phyloP scores from a whole-genome alignment of 2,113 vertebrate genomes.

The Progne subis region DNA sequence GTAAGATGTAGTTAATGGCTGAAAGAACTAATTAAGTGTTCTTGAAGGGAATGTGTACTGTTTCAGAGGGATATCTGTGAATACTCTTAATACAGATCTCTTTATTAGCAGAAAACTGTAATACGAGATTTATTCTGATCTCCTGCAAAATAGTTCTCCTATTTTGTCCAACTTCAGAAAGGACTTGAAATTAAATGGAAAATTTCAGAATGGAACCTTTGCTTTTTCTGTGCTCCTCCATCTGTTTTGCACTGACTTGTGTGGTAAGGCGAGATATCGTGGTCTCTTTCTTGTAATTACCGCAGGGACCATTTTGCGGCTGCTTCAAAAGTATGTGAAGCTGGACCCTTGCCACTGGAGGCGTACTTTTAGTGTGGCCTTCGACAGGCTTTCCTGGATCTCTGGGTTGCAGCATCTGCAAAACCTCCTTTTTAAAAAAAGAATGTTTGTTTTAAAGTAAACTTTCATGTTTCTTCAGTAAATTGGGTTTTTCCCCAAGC shows the following conservation, averaged over 20 bases:
- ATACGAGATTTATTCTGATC: background rate
- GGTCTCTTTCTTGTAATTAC: background rate
- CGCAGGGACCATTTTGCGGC: background rate
- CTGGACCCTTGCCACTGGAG: background rate
- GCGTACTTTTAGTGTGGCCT: background rate
- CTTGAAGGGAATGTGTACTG: background rate
- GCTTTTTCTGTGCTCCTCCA: background rate
- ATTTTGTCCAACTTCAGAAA: background rate
- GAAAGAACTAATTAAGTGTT: background rate
- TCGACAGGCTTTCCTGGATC: background rate
- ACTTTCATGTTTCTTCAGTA: background rate
- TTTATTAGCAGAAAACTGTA: background rate
- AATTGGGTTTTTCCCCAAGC: background rate
- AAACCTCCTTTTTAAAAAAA: background rate
- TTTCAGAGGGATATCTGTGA: background rate
- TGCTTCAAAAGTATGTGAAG: background rate
- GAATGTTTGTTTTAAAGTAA: background rate
- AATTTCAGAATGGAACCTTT: background rate
- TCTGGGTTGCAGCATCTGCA: background rate
- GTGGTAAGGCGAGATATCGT: background rate
- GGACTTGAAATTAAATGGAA: background rate
- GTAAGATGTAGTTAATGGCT: background rate
- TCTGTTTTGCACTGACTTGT: background rate
- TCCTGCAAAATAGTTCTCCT: background rate
- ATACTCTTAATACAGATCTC: background rate